A percentile compares a stretch with the other conserved stretches of the same genome.
phyloP scores from a whole-genome alignment of 2,888 invertebrate species.

The Torymus tubicola region DNA sequence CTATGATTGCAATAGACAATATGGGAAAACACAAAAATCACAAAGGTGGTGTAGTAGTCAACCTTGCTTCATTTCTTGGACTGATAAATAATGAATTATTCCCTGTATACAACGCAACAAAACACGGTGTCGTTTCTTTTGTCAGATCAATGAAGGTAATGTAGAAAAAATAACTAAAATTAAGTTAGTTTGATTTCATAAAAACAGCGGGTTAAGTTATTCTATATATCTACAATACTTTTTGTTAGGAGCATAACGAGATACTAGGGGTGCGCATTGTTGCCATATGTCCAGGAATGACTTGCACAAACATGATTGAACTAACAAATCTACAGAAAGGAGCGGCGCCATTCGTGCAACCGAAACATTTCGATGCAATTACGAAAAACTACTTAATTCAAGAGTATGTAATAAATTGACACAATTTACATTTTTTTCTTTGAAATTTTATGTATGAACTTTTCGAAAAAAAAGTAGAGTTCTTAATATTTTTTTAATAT shows the following conservation, averaged over 20 bases:
- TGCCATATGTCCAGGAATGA: slow-evolving; percentile 39
- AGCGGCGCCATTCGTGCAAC: too few relatives aligned
- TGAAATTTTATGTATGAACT: too few relatives aligned
- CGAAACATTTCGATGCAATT: too few relatives aligned
- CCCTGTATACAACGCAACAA: slow-evolving; percentile 80
- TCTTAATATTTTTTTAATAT: too few relatives aligned
- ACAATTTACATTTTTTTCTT: too few relatives aligned
- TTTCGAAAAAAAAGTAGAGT: too few relatives aligned
- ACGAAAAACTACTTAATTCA: too few relatives aligned
- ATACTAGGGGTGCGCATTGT: slow-evolving; percentile 22
- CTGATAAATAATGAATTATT: slow-evolving; percentile 65
- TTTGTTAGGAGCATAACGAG: slow-evolving; percentile 22
- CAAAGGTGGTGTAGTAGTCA: slow-evolving; percentile 81
- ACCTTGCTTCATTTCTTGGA: slow-evolving; percentile 81
- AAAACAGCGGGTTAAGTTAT: too few relatives aligned
- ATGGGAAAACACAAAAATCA: slow-evolving; percentile 76
- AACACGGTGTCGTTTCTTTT: slow-evolving; percentile 75
- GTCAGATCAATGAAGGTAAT: slow-evolving; percentile 70
- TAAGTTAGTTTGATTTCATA: neutral
- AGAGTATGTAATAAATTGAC: too few relatives aligned
- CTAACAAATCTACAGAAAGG: neutral
- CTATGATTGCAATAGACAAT: slow-evolving; percentile 73
- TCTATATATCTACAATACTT: neutral
- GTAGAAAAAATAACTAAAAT: neutral
- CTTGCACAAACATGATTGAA: slow-evolving; percentile 11